phyloP scores from a whole-genome alignment of 2,888 invertebrate genomes.

The Dione vanillae region DNA sequence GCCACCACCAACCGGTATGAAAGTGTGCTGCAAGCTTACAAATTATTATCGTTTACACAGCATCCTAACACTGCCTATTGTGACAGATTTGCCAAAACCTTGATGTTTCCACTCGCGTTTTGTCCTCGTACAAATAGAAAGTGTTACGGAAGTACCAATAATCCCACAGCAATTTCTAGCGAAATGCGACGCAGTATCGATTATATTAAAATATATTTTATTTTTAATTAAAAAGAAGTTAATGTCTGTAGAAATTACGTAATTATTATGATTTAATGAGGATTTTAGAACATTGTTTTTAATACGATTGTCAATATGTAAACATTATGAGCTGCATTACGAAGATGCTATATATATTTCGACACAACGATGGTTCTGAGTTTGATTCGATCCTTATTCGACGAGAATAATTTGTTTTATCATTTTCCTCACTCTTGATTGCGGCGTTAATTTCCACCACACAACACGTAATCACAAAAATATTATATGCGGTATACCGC shows the following conservation, averaged over 20 bases:
- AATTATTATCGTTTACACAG: constrained; percentile 76
- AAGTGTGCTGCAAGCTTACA: constrained; percentile 65
- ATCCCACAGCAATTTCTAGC: neutral
- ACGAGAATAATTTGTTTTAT: no score
- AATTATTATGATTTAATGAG: no score
- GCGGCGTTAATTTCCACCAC: no score
- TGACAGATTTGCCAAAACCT: constrained; percentile 55
- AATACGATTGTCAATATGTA: no score
- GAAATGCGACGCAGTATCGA: neutral
- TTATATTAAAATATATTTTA: neutral
- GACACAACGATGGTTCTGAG: no score
- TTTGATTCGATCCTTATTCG: no score
- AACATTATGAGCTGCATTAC: no score
- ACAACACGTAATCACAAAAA: no score
- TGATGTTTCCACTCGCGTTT: constrained; percentile 17
- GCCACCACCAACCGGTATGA: constrained; percentile 63
- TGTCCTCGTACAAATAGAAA: constrained; percentile 37
- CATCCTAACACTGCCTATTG: constrained; percentile 68
- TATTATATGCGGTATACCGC: no score
- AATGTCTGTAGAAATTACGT: neutral
- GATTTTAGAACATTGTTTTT: no score
- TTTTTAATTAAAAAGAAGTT: neutral
- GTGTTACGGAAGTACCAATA: constrained; percentile 28
- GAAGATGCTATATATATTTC: no score
- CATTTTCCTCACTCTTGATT: no score